Conservation (phyloP, 2,113 vertebrate species). For the Dryoscopus gambensis region DNA sequence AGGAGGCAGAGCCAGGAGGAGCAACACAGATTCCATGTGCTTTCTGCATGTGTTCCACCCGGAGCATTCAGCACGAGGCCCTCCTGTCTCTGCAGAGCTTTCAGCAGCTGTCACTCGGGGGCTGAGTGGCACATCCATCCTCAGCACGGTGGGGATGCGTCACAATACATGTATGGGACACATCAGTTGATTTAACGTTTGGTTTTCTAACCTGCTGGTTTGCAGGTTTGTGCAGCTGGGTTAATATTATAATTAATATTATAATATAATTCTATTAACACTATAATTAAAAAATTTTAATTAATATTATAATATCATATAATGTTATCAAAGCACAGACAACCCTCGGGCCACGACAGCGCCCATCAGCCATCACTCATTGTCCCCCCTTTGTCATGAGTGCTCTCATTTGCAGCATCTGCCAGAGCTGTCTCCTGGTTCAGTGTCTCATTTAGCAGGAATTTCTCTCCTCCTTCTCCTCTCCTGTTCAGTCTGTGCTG, state of each 20-base stretch:
- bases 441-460: background rate
- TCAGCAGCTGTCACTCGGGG: background rate
- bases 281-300: accelerated
- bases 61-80: accelerated
- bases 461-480: background rate
- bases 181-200: accelerated
- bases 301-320: background rate
- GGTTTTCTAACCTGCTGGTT: background rate
- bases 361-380: background rate
- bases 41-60: accelerated
- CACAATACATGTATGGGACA: accelerated
- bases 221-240: background rate
- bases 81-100: background rate
- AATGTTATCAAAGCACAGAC: background rate
- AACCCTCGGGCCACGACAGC: accelerated
- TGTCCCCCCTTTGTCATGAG: background rate
- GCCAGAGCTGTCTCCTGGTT: background rate
- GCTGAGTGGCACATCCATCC: background rate
- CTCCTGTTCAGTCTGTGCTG: background rate
- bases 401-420: background rate
- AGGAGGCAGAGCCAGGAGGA: background rate
- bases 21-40: background rate
- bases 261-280: background rate
- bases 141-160: accelerated
- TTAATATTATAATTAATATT: background rate